phyloP scores from a whole-genome alignment of 2,797 vertebrate genomes.

The Botia almorhae region DNA sequence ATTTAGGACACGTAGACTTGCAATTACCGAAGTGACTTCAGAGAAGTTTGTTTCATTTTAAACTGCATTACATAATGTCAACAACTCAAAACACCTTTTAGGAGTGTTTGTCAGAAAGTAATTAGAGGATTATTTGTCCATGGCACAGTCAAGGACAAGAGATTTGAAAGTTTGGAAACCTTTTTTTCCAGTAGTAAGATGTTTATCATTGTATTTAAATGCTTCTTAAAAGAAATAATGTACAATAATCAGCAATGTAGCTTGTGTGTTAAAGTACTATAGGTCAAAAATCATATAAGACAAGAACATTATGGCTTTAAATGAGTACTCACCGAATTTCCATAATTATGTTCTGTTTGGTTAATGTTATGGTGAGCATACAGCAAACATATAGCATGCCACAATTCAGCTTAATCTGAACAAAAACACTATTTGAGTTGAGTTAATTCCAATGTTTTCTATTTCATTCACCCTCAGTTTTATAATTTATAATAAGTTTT shows the following conservation, averaged over 20 bases:
- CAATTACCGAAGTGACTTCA: neutral
- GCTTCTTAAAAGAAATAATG: too few species aligned
- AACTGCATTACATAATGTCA: neutral
- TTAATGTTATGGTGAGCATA: neutral
- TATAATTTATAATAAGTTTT: neutral
- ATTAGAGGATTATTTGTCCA: neutral
- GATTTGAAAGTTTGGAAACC: constrained; percentile 8
- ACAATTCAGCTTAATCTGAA: neutral
- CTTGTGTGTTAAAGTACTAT: neutral
- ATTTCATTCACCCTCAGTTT: neutral
- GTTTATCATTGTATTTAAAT: neutral
- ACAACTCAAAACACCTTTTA: neutral
- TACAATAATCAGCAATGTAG: too few species aligned
- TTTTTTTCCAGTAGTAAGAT: neutral
- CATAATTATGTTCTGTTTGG: neutral
- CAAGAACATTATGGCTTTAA: neutral
- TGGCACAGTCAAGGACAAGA: neutral
- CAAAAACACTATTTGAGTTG: constrained; percentile 9
- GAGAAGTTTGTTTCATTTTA: neutral
- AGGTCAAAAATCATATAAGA: neutral
- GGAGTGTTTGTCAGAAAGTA: neutral
- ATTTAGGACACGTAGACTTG: neutral
- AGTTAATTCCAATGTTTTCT: neutral
- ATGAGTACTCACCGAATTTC: neutral
- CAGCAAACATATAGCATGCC: neutral